phyloP scores from a whole-genome alignment of 1,140 invertebrate genomes.

The Nymphalis io region DNA sequence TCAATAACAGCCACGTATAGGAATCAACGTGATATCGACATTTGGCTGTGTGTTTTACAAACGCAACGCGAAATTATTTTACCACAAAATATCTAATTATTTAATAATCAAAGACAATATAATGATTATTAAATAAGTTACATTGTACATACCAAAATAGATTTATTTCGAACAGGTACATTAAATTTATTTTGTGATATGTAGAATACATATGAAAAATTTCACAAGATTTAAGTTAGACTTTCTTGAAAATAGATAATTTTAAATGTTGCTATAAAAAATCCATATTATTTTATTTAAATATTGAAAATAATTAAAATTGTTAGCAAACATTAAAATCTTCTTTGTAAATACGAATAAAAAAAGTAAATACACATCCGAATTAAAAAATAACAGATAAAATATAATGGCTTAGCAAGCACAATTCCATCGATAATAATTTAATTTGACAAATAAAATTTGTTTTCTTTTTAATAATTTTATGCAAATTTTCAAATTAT shows the following conservation, averaged over 20 bases:
- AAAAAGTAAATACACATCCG: slow-evolving; percentile 4
- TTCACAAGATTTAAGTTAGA: too few species aligned
- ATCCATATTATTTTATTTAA: too few species aligned
- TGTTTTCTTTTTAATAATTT: background rate
- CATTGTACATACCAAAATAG: background rate
- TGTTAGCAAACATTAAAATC: background rate
- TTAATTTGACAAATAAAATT: background rate
- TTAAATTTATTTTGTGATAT: slow-evolving; percentile 34
- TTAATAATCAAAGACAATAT: background rate
- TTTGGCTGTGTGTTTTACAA: too few species aligned
- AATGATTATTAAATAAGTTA: background rate
- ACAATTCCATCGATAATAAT: background rate
- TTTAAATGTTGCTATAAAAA: slow-evolving; percentile 7
- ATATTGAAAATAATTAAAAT: background rate
- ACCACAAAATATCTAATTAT: background rate
- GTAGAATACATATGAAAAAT: slow-evolving; percentile 24
- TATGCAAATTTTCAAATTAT: background rate
- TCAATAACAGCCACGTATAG: too few species aligned
- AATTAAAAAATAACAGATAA: slow-evolving; percentile 1
- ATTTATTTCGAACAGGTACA: slow-evolving; percentile 35
- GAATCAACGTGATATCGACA: too few species aligned
- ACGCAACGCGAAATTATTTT: too few species aligned
- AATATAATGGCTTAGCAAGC: background rate
- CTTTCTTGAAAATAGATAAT: background rate
- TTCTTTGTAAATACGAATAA: background rate